A percentile compares a stretch with the other conserved stretches of the same genome.
phyloP scores from a whole-genome alignment of 2,797 vertebrate species.

The Fistularia tabacaria region DNA sequence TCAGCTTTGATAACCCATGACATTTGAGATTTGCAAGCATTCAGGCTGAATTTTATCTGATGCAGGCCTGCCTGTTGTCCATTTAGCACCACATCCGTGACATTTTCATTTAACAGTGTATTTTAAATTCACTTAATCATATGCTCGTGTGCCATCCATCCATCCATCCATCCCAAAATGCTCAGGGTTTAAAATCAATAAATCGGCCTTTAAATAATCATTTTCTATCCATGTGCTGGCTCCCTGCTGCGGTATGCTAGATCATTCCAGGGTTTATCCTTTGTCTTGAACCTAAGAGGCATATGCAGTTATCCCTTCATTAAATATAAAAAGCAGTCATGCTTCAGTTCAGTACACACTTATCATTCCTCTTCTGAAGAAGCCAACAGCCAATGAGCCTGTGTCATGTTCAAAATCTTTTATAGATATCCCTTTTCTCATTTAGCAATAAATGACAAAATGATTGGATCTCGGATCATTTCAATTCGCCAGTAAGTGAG shows the following conservation, averaged over 20 bases:
- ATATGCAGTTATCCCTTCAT: conserved; percentile 38
- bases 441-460: conserved; percentile 49
- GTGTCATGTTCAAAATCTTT: conserved; percentile 35
- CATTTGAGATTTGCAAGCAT: too few species aligned
- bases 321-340: conserved; percentile 44
- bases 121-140: conserved; percentile 27
- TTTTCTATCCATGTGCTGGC: conserved; percentile 15
- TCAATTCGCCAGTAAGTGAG: conserved; percentile 19
- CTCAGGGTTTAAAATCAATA: conserved; percentile 31
- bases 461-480: conserved; percentile 33
- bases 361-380: conserved; percentile 33
- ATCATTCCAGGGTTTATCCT: conserved; percentile 30
- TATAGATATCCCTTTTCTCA: conserved; percentile 45
- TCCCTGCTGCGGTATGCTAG: conserved; percentile 12
- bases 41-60: too few species aligned
- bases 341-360: conserved; percentile 39
- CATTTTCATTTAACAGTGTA: conserved; percentile 46
- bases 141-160: conserved; percentile 15
- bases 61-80: conserved; percentile 36
- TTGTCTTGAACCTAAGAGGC: conserved; percentile 42
- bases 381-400: conserved; percentile 7
- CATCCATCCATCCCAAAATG: conserved; percentile 17
- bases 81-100: conserved; percentile 41
- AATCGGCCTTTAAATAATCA: conserved; percentile 28
- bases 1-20: too few species aligned